Evolutionary conservation across 1,140 invertebrate genomes (phyloP).

Genomic region (Papilio xuthus): DNA sequence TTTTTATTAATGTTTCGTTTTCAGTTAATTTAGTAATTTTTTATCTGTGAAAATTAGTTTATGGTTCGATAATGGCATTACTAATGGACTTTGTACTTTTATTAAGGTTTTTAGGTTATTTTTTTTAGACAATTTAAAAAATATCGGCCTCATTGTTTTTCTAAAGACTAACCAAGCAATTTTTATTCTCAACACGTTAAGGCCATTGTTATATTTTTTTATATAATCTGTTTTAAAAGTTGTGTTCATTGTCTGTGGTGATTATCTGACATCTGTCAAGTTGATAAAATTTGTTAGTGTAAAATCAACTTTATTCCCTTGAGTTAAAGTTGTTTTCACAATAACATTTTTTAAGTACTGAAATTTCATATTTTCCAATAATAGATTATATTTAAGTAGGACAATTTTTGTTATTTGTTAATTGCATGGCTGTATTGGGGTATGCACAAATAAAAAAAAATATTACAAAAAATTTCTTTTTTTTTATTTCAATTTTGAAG

Average conservation of each 20-base stretch:
- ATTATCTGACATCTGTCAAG: background rate
- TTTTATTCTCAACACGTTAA: background rate
- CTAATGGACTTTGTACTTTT: conserved; percentile 14
- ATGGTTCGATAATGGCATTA: background rate
- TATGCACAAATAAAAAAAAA: conserved; percentile 30
- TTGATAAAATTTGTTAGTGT: background rate
- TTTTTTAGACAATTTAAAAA: background rate
- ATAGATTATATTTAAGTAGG: conserved; percentile 18
- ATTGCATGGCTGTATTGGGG: conserved; percentile 20
- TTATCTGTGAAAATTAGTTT: background rate
- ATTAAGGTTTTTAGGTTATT: background rate
- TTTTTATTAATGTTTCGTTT: no score
- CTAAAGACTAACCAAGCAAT: background rate
- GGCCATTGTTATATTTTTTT: conserved; percentile 12
- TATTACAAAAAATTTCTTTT: background rate
- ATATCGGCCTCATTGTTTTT: background rate
- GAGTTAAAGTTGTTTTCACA: background rate
- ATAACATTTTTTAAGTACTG: conserved; percentile 1
- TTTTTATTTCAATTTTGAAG: background rate
- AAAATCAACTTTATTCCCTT: background rate
- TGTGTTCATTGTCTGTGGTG: conserved; percentile 9
- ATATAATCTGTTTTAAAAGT: conserved; percentile 3
- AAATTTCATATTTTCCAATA: background rate
- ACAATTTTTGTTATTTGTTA: conserved; percentile 38
- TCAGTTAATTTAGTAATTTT: background rate